Percentiles rank a stretch among this genome's conserved stretches.
These are phyloP conservation scores for Pristionchus maxplancki DNA, from an alignment of 2,888 invertebrate species.

Conservation along the genomic window DNA sequence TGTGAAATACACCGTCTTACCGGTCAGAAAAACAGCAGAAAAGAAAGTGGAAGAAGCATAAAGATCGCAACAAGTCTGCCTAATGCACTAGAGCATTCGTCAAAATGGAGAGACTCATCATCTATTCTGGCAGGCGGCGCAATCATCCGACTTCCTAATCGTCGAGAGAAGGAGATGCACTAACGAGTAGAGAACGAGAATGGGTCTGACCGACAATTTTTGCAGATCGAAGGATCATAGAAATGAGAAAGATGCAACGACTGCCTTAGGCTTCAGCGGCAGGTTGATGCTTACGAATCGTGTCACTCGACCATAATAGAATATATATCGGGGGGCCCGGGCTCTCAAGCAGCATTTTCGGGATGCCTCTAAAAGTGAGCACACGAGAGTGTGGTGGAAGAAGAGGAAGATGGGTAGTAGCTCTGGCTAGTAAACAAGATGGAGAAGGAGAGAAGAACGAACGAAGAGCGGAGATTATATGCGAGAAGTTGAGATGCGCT, in stretches of 20 bases:
- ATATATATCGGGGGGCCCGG: conserved; percentile 6
- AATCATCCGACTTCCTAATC: background rate
- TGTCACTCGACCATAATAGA: conserved; percentile 9
- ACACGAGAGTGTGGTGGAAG: background rate
- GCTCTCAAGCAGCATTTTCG: conserved; percentile 19
- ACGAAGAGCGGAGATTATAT: background rate
- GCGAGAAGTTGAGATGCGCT: background rate
- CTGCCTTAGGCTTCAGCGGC: background rate
- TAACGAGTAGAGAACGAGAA: too few species aligned
- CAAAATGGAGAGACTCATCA: background rate
- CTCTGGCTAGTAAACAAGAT: conserved; percentile 20
- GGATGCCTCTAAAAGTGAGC: conserved; percentile 26
- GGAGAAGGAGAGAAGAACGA: background rate
- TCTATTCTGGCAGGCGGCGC: background rate
- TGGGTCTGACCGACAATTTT: too few species aligned
- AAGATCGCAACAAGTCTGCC: too few species aligned
- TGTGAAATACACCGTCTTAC: too few species aligned
- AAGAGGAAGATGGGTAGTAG: background rate
- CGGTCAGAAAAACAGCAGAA: too few species aligned
- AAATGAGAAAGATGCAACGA: too few species aligned
- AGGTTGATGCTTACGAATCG: background rate
- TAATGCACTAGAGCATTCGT: background rate
- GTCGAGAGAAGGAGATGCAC: background rate
- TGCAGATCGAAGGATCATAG: too few species aligned
- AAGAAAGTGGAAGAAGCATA: too few species aligned